Evolutionary conservation across 2,797 vertebrate species (phyloP), one percentile per base, ranked within the genome.

Genomic region (Gouania willdenowi): DNA sequence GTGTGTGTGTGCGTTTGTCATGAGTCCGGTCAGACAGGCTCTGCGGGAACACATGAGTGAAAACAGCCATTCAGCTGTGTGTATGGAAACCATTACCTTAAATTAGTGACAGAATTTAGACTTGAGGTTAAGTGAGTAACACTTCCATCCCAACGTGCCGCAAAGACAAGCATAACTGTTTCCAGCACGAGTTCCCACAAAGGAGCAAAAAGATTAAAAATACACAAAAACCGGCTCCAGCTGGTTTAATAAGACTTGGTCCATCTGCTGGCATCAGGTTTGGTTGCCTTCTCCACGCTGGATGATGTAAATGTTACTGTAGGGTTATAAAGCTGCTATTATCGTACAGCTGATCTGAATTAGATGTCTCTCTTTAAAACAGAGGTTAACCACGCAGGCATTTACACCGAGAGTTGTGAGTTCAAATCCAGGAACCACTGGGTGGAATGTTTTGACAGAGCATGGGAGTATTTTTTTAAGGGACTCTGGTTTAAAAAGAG

Each of bases 41-140:
- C 29, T 26, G 22, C 19, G 5, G 50, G 16, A 36, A 35, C 21
- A 17, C 36, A 41, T 26, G 18, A 16, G 41, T 26, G 27, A 33
- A 48, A 56, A 42, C 36, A 41, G 18, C 19, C 41, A 15, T 40
- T 53, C 39, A 29, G 38, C 35, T 23, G 14, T 20, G 32, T 9
- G 26, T 37, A 33, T 57, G 65, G 51, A 66, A 70, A 63, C 41
- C 54, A 61, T 74, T 71, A 64, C 59, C 44, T 43, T 35, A 44
- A 70, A 66, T 72, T 44, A 66, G 50, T 21, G 26, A 33, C 29
- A 63, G 50, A 32, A 49, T 62, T 66, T 61, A 51, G 47, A 47
- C 28, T 27, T 12, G 36, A 28, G 52, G 36, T 54, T 56, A 37
- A 32, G 41, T 60, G 29, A 43, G 45, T 15, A 58, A 46, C 43